Evolutionary conservation across 2,797 vertebrate genomes (phyloP), one percentile per base, ranked within the genome.

Genomic region (Halcyon leucocephala): DNA sequence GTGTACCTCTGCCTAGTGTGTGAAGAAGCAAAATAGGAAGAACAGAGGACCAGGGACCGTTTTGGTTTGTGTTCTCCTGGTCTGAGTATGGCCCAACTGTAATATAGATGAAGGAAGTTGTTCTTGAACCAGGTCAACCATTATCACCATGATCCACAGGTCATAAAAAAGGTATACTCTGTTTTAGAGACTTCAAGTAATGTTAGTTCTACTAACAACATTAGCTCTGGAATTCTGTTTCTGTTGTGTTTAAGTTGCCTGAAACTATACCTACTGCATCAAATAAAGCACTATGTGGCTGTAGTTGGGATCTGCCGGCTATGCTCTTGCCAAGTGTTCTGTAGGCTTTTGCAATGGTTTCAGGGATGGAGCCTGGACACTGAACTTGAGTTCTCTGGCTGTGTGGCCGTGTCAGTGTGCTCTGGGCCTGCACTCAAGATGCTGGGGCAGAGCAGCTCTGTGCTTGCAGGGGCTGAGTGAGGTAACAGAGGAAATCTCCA

Each of bases 191-290:
- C 19, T 46, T 72, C 9, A 49, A 14, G 5, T 61, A 26, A 46
- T 5, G 7, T 51, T 67, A 37, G 33, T 89, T 77, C 44, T 82
- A 22, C 44, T 83, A 61, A 37, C 46, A 18, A 8, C 33, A 16
- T 77, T 77, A 66, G 19, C 37, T 85, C 48, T 91, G 74, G n/a
- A 86, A 49, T 88, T 80, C 26, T 55, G 12, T 52, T 82, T 67
- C 54, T 81, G 6, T 58, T 42, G 22, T 54, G 21, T 46, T 57
- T 85, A 60, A 39, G 28, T 77, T 82, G 28, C 39, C 61, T 49
- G 52, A 91, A 93, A 14, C 14, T 21, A 17, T 62, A 39, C 9
- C 8, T 69, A 9, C 15, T 42, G 28, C 12, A 73, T 89, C 24
- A 37, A 25, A 35, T 60, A 22, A 60, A 46, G 17, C 11, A 6